Conservation (phyloP, 1,140 invertebrate genomes). For the Antheraea mylitta region DNA sequence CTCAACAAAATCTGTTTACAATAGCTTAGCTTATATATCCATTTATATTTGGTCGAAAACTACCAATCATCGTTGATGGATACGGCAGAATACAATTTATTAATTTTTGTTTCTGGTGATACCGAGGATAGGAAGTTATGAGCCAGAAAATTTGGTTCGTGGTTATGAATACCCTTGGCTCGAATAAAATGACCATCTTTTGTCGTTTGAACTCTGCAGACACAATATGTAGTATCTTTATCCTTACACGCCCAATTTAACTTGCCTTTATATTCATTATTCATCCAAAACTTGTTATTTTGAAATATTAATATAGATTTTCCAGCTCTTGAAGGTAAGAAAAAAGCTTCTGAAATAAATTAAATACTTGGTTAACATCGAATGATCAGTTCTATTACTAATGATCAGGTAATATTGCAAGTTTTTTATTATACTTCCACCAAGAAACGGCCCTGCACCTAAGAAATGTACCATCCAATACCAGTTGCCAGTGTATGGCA, state of each 20-base stretch:
- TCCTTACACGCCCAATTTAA: conserved; percentile 72
- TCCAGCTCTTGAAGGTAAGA: conserved; percentile 66
- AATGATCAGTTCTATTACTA: neutral
- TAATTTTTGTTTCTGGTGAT: conserved; percentile 24
- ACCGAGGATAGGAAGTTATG: conserved; percentile 48
- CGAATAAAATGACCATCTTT: conserved; percentile 60
- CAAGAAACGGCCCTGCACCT: no score
- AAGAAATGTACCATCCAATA: no score
- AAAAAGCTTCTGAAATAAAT: conserved; percentile 66
- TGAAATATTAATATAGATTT: conserved; percentile 70
- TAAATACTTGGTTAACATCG: neutral
- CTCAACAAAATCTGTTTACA: neutral
- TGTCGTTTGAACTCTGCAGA: conserved; percentile 67
- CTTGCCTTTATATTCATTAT: conserved; percentile 63
- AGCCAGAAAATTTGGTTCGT: conserved; percentile 61
- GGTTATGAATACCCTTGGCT: conserved; percentile 60
- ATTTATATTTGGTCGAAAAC: neutral
- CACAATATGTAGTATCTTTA: conserved; percentile 60
- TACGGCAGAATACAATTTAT: conserved; percentile 28
- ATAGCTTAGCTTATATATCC: neutral
- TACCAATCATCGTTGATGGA: neutral
- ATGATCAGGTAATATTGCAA: no score
- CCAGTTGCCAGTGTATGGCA: no score
- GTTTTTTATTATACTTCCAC: no score
- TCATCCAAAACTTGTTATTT: conserved; percentile 71